Percentiles rank a stretch among this genome's conserved stretches.
phyloP scores from a whole-genome alignment of 2,888 invertebrate species.

The Sarcophaga variegata region DNA sequence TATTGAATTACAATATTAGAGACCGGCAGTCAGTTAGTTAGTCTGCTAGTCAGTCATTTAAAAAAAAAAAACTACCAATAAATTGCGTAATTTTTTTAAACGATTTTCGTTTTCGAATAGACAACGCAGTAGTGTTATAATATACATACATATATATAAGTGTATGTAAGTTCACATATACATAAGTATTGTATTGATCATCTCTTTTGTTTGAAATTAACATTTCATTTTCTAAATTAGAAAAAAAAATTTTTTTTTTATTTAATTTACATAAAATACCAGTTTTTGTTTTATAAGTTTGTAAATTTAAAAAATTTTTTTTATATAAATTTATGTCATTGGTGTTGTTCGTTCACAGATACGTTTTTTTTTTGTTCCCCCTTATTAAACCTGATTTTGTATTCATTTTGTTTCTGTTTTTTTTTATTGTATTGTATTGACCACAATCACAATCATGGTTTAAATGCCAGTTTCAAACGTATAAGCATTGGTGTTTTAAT shows the following conservation, averaged over 20 bases:
- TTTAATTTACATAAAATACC: conserved; percentile 58
- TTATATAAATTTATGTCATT: conserved; percentile 30
- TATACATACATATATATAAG: too few species aligned
- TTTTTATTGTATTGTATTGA: background rate
- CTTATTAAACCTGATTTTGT: background rate
- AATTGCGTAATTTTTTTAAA: conserved; percentile 55
- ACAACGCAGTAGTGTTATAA: background rate
- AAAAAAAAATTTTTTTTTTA: background rate
- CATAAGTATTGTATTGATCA: background rate
- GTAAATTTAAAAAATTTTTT: conserved; percentile 14
- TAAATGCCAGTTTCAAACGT: conserved; percentile 17
- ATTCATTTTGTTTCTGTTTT: background rate
- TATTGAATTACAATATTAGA: too few species aligned
- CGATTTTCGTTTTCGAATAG: background rate
- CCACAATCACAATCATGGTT: conserved; percentile 34
- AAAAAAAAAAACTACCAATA: conserved; percentile 15
- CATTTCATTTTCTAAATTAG: conserved; percentile 11
- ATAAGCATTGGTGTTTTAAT: background rate
- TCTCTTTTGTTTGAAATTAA: conserved; percentile 17
- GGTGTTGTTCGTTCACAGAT: conserved; percentile 15
- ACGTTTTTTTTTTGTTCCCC: background rate
- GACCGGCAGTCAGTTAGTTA: too few species aligned
- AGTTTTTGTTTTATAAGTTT: conserved; percentile 25
- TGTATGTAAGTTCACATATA: background rate
- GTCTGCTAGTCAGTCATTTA: too few species aligned